Percentiles rank a stretch among this genome's conserved stretches.
phyloP scores from a whole-genome alignment of 2,888 invertebrate genomes.

The Tinea pellionella region DNA sequence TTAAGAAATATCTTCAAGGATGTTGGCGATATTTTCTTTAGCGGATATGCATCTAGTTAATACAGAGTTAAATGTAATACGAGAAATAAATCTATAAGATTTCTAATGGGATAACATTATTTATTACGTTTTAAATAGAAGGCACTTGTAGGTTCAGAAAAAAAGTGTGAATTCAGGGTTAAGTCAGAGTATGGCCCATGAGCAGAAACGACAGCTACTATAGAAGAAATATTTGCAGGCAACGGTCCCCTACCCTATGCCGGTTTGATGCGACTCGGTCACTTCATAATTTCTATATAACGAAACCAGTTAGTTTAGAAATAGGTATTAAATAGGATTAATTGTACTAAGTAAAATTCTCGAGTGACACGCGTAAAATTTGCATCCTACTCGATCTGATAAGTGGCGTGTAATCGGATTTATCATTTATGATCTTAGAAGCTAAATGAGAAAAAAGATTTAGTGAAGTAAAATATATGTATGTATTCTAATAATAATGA shows the following conservation, averaged over 20 bases:
- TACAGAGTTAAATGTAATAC: background rate
- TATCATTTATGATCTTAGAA: constrained; percentile 43
- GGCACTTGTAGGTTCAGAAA: no score
- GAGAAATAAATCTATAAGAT: background rate
- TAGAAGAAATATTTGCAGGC: no score
- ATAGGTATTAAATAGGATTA: background rate
- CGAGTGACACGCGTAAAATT: constrained; percentile 54
- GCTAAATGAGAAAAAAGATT: no score
- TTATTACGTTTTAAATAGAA: background rate
- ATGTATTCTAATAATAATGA: no score
- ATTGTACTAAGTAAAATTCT: background rate
- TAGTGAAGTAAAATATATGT: no score
- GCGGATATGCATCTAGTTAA: constrained; percentile 26
- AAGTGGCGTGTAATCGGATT: constrained; percentile 56
- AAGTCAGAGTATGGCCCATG: no score
- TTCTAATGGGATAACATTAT: background rate
- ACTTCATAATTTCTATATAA: no score
- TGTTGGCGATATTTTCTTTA: constrained; percentile 23
- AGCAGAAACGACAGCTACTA: no score
- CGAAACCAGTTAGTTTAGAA: background rate
- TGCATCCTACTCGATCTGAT: constrained; percentile 35
- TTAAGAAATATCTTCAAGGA: constrained; percentile 25
- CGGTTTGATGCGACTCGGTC: no score
- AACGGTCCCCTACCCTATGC: no score
- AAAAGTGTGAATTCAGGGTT: no score